Base-by-base conservation (phyloP, 2,888 invertebrate species). In the Acanthosepion pharaonis region DNA sequence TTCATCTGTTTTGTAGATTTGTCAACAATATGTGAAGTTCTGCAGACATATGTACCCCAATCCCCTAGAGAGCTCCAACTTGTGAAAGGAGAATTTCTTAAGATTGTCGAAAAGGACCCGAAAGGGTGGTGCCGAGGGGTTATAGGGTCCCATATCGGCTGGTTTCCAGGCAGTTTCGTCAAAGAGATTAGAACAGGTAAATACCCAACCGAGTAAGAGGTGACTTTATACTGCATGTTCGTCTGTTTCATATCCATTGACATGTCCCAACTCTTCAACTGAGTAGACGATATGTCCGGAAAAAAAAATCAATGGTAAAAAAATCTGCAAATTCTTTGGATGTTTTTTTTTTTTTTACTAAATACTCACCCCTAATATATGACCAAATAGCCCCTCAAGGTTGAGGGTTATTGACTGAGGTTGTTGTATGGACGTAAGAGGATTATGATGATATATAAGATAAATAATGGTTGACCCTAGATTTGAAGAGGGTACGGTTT, bases 111-210 rank as follows among this genome's bases (percentile, higher is more conserved):
- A 53, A 93, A 93, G 53, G 93, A 93, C 93, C 53, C 48, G 51
- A 93, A 93, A 53, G 93, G 93, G 93, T 93, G 93, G 93, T 93
- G 93, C 93, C 93, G 93, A 93, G 93, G 93, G 93, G 93, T 93
- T 49, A 93, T 93, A 53, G 93, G 93, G 28, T n/a, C 93, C 18
- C n/a, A 93, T 93, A 93, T 93, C 53, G 93, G 93, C 48, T 93
- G 93, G 93, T 93, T 93, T 51, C 93, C 93, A 18, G 93, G 93
- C 93, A 93, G 93, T 93, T 93, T 49, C 93, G 93, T 93, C 93
- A 93, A 93, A 93, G 93, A 93, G 28, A 93, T 93, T 93, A 93
- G 93, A 93, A 93, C 93, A 93, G 93, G 93, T 93, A 93, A 93
- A 93, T 93, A 78, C n/a, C n/a, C 4, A 78, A 33, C n/a, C 3